These are phyloP conservation scores for Lutraria lutraria DNA, from an alignment of 2,888 invertebrate species.

Conservation along the genomic window DNA sequence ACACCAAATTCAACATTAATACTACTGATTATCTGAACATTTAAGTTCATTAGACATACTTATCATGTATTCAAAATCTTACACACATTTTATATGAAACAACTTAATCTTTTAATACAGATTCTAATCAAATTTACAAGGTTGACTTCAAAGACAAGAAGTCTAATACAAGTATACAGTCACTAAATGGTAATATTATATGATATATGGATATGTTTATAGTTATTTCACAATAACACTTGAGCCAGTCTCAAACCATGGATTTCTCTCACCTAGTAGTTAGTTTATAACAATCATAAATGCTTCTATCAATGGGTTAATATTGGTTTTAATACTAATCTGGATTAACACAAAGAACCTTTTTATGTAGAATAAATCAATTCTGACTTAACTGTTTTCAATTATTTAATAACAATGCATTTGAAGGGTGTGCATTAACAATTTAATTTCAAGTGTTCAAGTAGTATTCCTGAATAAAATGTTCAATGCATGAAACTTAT, in stretches of 20 bases:
- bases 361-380: conserved; percentile 3
- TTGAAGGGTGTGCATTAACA: neutral
- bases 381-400: conserved; percentile 11
- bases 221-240: conserved; percentile 21
- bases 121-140: conserved; percentile 1
- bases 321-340: conserved; percentile 11
- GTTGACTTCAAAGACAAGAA: neutral
- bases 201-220: conserved; percentile 13
- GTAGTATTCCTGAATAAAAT: neutral
- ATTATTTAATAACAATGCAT: neutral
- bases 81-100: neutral
- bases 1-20: too few relatives aligned
- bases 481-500: neutral
- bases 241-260: neutral
- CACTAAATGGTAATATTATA: neutral
- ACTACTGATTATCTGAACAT: too few relatives aligned
- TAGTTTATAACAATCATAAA: conserved; percentile 10
- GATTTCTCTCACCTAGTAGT: conserved; percentile 17
- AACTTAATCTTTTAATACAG: conserved; percentile 2
- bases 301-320: conserved; percentile 6
- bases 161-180: neutral
- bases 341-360: conserved; percentile 14
- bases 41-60: neutral
- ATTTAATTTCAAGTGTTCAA: neutral
- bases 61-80: neutral